A percentile compares a stretch with the other conserved stretches of the same genome.
Evolutionary conservation across 2,888 invertebrate species (phyloP).

Genomic region (Drosophila lutescens): DNA sequence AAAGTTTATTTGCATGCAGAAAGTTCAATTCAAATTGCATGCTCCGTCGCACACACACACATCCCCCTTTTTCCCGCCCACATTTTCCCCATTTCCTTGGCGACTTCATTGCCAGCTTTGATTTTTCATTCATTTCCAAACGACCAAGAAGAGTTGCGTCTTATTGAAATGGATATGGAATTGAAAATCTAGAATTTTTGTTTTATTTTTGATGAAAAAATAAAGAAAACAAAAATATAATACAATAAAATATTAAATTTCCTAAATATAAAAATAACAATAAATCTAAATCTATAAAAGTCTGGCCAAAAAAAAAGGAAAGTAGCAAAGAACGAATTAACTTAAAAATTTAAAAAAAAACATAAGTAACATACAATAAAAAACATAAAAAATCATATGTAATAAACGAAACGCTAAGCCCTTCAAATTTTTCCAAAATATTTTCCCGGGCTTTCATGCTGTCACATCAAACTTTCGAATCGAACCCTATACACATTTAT

Average conservation of each 20-base stretch:
- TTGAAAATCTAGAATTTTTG: not conserved
- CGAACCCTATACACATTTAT: not conserved
- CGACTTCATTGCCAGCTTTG: conserved; percentile 21
- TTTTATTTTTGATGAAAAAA: too few relatives aligned
- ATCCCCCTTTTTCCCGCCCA: conserved; percentile 18
- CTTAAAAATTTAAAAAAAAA: too few relatives aligned
- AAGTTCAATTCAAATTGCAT: conserved; percentile 79
- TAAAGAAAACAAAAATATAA: too few relatives aligned
- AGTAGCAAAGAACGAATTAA: too few relatives aligned
- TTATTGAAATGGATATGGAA: not conserved
- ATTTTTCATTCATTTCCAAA: conserved; percentile 12
- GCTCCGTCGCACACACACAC: conserved; percentile 62
- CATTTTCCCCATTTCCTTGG: not conserved
- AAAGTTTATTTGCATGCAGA: conserved; percentile 67
- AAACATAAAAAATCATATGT: too few relatives aligned
- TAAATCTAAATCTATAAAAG: too few relatives aligned
- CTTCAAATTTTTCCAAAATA: too few relatives aligned
- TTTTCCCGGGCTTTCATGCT: not conserved
- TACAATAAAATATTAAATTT: too few relatives aligned
- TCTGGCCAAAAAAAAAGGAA: too few relatives aligned
- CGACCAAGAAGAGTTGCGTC: not conserved
- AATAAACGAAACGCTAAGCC: too few relatives aligned
- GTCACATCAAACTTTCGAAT: not conserved
- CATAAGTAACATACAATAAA: too few relatives aligned
- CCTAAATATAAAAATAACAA: too few relatives aligned